Evolutionary conservation across 2,113 vertebrate species (phyloP).

Genomic region (Phoenicopterus ruber): DNA sequence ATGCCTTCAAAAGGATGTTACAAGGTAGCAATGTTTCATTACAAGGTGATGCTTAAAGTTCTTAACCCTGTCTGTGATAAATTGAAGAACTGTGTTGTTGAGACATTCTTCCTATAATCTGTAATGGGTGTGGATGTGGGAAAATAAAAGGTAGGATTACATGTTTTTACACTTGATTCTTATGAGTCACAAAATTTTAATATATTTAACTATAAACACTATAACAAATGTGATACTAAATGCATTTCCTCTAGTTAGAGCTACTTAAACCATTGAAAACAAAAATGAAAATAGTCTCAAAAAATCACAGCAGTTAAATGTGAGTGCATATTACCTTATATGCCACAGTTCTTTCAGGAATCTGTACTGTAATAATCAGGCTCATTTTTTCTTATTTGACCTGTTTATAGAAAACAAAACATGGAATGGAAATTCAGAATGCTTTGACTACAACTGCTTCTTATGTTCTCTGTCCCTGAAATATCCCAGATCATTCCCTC

Average conservation of each 20-base stretch:
- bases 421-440: neutral
- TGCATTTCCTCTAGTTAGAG: neutral
- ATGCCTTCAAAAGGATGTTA: neutral
- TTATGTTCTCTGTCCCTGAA: neutral
- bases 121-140: neutral
- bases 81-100: neutral
- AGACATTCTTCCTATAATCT: neutral
- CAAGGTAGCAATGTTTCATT: neutral
- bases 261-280: neutral
- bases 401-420: neutral
- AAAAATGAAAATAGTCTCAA: neutral
- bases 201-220: too few relatives aligned
- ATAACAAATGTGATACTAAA: neutral
- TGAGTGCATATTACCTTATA: neutral
- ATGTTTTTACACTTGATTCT: neutral
- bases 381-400: neutral
- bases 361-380: neutral
- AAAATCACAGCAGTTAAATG: neutral
- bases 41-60: neutral
- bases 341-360: neutral
- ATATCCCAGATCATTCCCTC: neutral
- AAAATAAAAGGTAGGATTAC: neutral
- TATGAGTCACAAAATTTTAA: neutral
- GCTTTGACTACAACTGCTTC: neutral
- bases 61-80: neutral